phyloP scores from a whole-genome alignment of 2,888 invertebrate genomes.

The Polymixis lichenea region DNA sequence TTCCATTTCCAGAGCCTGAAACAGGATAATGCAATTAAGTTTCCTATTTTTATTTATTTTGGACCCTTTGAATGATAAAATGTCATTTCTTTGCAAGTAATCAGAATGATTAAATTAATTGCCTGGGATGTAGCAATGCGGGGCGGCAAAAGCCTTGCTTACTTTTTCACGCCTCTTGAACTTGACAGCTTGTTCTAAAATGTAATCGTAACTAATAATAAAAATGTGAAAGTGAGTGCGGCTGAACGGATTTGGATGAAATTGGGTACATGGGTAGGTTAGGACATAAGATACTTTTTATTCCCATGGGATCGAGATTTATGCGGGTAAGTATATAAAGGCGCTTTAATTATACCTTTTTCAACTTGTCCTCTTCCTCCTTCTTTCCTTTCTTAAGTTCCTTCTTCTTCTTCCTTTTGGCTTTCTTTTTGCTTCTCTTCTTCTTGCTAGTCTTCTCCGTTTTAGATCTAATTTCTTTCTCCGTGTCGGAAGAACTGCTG shows the following conservation, averaged over 20 bases:
- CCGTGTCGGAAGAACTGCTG: conserved; percentile 85
- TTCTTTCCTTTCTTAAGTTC: conserved; percentile 85
- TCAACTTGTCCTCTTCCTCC: conserved; percentile 90
- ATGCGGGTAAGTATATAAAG: no score
- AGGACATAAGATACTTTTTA: neutral
- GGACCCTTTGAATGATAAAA: neutral
- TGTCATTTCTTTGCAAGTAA: neutral
- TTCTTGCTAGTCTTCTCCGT: conserved; percentile 88
- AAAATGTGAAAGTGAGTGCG: neutral
- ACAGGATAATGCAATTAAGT: conserved; percentile 14
- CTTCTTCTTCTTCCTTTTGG: conserved; percentile 87
- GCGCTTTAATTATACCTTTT: conserved; percentile 79
- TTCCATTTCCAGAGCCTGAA: conserved; percentile 92
- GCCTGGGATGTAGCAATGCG: neutral
- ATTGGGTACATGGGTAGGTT: neutral
- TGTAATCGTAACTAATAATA: neutral
- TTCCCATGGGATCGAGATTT: no score
- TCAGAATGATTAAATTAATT: neutral
- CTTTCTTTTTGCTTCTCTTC: conserved; percentile 89
- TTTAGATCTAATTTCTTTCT: conserved; percentile 80
- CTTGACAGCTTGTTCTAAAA: neutral
- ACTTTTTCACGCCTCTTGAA: neutral
- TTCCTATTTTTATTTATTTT: neutral
- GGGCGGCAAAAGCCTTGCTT: neutral
- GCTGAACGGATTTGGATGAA: neutral